phyloP scores from a whole-genome alignment of 2,113 vertebrate species.

The Ia io region DNA sequence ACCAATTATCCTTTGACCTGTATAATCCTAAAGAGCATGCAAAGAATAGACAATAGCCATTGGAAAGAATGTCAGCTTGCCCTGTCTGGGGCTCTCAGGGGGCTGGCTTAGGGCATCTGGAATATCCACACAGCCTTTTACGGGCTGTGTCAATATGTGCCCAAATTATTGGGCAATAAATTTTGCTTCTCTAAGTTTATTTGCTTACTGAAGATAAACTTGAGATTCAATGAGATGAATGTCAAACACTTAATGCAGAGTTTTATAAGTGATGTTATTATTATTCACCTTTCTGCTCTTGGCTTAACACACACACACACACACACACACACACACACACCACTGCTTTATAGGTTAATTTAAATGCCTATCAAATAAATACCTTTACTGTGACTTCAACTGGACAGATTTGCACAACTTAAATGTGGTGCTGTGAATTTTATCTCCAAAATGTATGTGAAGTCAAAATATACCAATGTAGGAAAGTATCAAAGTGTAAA shows the following conservation, averaged over 20 bases:
- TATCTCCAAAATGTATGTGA: background rate
- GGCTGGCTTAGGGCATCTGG: background rate
- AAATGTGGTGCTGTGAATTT: background rate
- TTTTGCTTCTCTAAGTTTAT: background rate
- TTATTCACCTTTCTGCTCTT: background rate
- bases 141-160: background rate
- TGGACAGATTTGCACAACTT: background rate
- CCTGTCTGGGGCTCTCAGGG: background rate
- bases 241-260: background rate
- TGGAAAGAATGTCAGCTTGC: background rate
- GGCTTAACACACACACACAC: background rate
- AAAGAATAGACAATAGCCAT: background rate
- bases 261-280: background rate
- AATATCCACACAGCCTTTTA: background rate
- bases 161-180: background rate
- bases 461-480: background rate
- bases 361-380: conserved; percentile 7
- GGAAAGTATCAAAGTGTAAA: background rate
- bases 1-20: background rate
- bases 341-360: background rate
- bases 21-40: background rate
- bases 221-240: conserved; percentile 16
- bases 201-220: background rate
- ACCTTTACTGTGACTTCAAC: background rate
- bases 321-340: background rate